These are phyloP conservation scores for Drosophila eugracilis DNA, from an alignment of 1,140 invertebrate species.

Conservation along the genomic window DNA sequence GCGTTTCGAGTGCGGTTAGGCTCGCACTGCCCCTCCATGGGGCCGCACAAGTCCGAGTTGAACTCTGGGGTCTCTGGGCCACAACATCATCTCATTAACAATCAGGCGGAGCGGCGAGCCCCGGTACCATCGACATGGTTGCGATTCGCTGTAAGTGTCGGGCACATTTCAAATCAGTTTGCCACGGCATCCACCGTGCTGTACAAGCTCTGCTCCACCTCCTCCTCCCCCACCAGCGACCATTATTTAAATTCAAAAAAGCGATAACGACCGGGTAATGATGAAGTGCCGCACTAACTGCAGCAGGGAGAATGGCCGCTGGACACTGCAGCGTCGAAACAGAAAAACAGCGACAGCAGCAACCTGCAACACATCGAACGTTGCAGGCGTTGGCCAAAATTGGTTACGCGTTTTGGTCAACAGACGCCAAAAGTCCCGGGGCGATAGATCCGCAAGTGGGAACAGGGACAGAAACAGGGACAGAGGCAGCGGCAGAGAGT, in stretches of 20 bases:
- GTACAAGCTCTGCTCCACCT: neutral
- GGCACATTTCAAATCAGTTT: slow-evolving; percentile 71
- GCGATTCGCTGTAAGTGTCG: slow-evolving; percentile 45
- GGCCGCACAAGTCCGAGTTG: slow-evolving; percentile 5
- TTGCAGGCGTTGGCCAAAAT: slow-evolving; percentile 66
- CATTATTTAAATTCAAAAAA: slow-evolving; percentile 80
- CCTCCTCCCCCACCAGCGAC: slow-evolving; percentile 3
- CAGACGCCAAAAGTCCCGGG: slow-evolving; percentile 56
- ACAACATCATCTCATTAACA: slow-evolving; percentile 68
- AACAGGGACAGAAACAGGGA: no score
- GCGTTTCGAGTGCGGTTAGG: slow-evolving; percentile 55
- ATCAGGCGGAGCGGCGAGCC: slow-evolving; percentile 46
- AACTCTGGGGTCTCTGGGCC: slow-evolving; percentile 32
- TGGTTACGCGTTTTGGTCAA: slow-evolving; percentile 80
- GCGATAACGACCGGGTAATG: slow-evolving; percentile 79
- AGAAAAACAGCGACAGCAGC: slow-evolving; percentile 2
- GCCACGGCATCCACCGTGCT: neutral
- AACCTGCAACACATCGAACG: slow-evolving; percentile 24
- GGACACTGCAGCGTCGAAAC: slow-evolving; percentile 37
- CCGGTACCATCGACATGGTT: slow-evolving; percentile 20
- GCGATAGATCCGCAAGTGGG: slow-evolving; percentile 21
- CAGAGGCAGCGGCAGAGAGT: no score
- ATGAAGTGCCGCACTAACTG: slow-evolving; percentile 60
- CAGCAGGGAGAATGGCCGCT: slow-evolving; percentile 23
- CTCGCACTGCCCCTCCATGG: slow-evolving; percentile 3